Base-by-base conservation (phyloP, 64 coral and sea anemone species). In the Hydrozoanthus tunicans region DNA sequence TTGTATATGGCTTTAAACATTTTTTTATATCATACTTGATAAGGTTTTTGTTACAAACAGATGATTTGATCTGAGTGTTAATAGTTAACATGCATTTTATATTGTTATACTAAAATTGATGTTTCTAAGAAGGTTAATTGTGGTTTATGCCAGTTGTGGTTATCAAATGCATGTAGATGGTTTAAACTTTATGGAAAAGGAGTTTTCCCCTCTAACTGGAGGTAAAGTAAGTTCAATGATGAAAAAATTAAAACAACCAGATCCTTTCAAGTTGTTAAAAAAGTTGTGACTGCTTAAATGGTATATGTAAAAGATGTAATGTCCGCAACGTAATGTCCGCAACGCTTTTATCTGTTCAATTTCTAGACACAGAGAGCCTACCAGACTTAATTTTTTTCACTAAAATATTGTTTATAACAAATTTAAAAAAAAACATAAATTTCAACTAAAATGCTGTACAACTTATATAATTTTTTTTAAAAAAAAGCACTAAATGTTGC, bases 221-320 rank as follows among this genome's bases (percentile, higher is more conserved):
- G 43, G 82, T 86, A 86, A 56, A 86, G 43, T 86, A 56, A 86
- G 57, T 70, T 86, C 27, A 70, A 54, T 86, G 63, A 86, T 86
- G 32, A 23, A 57, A 86, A 52, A 86, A 57, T 86, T 57, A 56
- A 86, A 86, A 86, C 12, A 4, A 54, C 13, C 83, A 86, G 66
- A 57, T 86, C 7, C 43, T 86, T 86, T 6, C 66, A 86, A 73
- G 83, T 86, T 86, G 82, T 86, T 86, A 86, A 57, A 86, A 70
- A 86, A 86, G 83, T 72, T 86, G 59, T 86, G 56, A 86, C 83
- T 86, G 83, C 59, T 53, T 86, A 86, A 86, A 86, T 86, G 83
- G 51, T n/a, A 86, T 43, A 52, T 86, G 83, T 25, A 86, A 55
- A 86, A 86, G 63, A 86, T 86, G 82, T 86, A 86, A 86, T 86